phyloP scores from a whole-genome alignment of 2,888 invertebrate genomes.

The Venustoraphidia nigricollis region DNA sequence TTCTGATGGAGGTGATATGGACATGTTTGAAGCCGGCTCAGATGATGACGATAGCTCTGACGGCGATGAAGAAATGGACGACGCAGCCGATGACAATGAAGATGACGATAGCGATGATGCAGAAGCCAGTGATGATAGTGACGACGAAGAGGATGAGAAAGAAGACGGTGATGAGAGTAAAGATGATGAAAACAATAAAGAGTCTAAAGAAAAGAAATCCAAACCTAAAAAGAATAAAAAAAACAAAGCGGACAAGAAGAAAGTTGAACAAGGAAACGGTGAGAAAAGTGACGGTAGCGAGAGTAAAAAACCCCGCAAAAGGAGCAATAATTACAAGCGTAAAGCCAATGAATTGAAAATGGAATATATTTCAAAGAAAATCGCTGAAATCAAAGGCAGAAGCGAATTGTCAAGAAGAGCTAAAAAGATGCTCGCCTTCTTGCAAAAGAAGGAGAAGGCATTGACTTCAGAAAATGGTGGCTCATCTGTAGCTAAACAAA shows the following conservation, averaged over 20 bases:
- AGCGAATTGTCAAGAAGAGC: background rate
- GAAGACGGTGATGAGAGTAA: constrained; percentile 8
- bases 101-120: constrained; percentile 10
- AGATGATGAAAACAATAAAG: constrained; percentile 3
- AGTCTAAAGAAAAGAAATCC: background rate
- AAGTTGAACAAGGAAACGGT: no score
- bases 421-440: background rate
- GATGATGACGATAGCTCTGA: constrained; percentile 8
- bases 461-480: no score
- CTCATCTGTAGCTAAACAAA: no score
- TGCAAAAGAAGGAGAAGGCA: background rate
- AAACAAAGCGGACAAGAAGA: background rate
- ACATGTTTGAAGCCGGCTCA: constrained; percentile 3
- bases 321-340: no score
- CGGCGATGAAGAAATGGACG: constrained; percentile 7
- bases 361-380: no score
- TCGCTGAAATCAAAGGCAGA: constrained; percentile 1
- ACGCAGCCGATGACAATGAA: constrained; percentile 12
- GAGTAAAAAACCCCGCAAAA: no score
- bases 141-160: background rate
- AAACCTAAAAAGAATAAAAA: constrained; percentile 2
- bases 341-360: no score
- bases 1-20: constrained; percentile 1
- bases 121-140: background rate
- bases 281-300: no score